These are phyloP conservation scores for Cynocephalus volans DNA, from an alignment of 2,113 vertebrate genomes.

Conservation along the genomic window DNA sequence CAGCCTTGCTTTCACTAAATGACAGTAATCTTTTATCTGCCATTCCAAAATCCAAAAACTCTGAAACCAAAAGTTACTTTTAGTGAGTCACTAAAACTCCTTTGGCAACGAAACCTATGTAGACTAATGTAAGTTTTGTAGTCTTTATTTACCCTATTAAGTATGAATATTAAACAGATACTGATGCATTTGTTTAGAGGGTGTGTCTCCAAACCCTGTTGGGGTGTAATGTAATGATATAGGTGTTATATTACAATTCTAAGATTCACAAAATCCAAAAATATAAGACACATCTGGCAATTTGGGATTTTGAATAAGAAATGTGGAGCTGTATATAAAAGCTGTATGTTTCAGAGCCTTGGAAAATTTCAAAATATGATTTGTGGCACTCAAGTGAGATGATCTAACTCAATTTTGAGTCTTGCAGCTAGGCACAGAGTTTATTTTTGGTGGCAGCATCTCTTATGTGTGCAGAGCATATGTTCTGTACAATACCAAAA, in stretches of 20 bases:
- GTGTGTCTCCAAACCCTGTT: not conserved
- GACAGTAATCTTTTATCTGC: not conserved
- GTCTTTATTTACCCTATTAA: not conserved
- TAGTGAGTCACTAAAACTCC: constrained; percentile 10
- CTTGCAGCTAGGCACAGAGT: not conserved
- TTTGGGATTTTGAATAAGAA: constrained; percentile 22
- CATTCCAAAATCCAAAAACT: not conserved
- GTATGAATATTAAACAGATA: not conserved
- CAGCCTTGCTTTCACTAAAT: not conserved
- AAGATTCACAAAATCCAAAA: constrained; percentile 34
- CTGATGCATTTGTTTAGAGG: not conserved
- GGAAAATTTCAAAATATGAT: not conserved
- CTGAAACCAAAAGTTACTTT: not conserved
- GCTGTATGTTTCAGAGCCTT: not conserved
- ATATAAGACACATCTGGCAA: not conserved
- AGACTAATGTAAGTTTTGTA: not conserved
- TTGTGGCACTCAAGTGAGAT: not conserved
- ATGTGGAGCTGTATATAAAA: not conserved
- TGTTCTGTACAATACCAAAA: not conserved
- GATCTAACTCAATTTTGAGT: not conserved
- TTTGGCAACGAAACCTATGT: not conserved
- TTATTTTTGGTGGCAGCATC: not conserved
- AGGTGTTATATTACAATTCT: not conserved
- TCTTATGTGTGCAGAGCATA: not conserved
- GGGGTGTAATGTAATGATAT: not conserved